Evolutionary conservation across 35 echinoderm and acorn worm genomes (phyloP), one percentile per base, ranked within the genome.

Genomic region (Amphiura filiformis): DNA sequence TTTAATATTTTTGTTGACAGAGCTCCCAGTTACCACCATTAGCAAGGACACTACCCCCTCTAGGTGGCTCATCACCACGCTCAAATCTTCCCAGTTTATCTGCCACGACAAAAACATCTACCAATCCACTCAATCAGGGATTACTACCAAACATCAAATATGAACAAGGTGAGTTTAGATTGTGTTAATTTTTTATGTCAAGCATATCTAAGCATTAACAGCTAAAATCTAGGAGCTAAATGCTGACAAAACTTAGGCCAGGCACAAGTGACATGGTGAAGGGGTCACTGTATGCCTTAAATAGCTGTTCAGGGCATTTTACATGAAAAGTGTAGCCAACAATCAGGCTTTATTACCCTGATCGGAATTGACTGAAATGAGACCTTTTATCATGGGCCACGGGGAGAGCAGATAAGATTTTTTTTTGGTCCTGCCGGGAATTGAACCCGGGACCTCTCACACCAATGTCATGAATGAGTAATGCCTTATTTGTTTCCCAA

Each of bases 1-100:
- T 81, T 47, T 81, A 13, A 15, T 81, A 57, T 17, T 83, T 40
- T 33, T 77, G 9, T 38, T 82, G 89, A 13, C 75, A 98, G 96
- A 80, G 42, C 23, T 94, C 92, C 1, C 92, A 89, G 14, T 84
- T 94, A 37, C 96, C 96, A 35, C 96, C 96, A 0, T 64, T 98
- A 36, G 88, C 91, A 23, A 91, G 96, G 65, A 98, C 96, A 39
- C 78, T 98, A 37, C 96, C 96, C 30, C 96, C 96, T 32, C 89
- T 98, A 22, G 87, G 92, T 49, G 57, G 89, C 31, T 86, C 92
- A 15, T 94, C 86, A 14, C 82, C 92, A 39, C 80, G 78, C 37
- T n/a, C 82, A 47, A 80, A 86, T 26, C 83, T 78, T 52, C 70
- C 82, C 23, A 30, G 65, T 36, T 56, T 87, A 31, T 65, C 83